Conservation (phyloP, 2,797 vertebrate genomes). For the Sphenopsis melanotis region DNA sequence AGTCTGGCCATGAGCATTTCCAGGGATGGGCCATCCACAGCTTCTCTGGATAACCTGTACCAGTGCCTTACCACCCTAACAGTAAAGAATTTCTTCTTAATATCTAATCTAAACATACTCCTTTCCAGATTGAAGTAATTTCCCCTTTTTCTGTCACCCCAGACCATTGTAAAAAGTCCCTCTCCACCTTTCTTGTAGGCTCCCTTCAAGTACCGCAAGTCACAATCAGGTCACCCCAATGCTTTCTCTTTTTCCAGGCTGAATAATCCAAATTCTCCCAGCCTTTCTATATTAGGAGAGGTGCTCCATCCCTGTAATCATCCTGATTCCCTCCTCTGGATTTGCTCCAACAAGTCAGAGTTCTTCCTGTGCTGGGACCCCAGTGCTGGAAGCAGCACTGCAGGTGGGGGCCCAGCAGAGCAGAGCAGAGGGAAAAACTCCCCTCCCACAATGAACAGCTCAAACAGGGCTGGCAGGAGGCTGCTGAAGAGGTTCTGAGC, state of each 20-base stretch:
- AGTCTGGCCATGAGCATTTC: neutral
- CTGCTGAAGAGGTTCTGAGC: neutral
- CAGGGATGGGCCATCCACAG: neutral
- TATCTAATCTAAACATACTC: neutral
- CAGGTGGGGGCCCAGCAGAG: neutral
- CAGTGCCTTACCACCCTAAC: neutral
- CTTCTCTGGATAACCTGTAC: neutral
- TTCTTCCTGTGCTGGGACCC: neutral
- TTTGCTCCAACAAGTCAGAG: rapidly evolving
- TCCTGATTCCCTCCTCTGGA: neutral
- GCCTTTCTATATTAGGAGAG: neutral
- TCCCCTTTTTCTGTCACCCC: neutral
- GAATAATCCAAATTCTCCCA: neutral
- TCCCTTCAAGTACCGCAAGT: neutral
- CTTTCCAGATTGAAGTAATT: neutral
- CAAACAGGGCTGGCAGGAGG: neutral
- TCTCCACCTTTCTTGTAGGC: neutral
- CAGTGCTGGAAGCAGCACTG: neutral
- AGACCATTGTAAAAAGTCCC: neutral
- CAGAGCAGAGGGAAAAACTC: neutral
- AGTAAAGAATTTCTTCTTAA: neutral
- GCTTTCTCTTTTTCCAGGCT: neutral
- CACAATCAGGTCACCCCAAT: neutral
- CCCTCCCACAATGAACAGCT: neutral
- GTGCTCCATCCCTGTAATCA: neutral